Conservation (phyloP, 2,113 vertebrate genomes). For the Pitta sordida region DNA sequence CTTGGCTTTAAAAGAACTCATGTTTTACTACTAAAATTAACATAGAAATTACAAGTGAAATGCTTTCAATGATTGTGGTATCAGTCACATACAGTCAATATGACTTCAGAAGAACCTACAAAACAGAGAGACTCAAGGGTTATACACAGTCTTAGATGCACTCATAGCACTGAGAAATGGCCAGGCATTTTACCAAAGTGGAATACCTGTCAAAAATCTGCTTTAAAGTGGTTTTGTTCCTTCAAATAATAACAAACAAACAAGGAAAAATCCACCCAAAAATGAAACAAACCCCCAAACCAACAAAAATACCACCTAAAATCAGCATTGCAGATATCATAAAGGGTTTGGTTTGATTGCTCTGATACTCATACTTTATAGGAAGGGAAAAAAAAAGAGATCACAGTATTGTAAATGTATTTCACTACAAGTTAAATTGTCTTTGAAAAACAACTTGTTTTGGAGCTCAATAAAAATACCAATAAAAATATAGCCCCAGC, state of each 20-base stretch:
- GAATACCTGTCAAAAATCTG: background rate
- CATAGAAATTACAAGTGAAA: background rate
- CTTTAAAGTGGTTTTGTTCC: background rate
- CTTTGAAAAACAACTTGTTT: background rate
- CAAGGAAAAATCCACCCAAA: background rate
- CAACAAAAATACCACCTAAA: background rate
- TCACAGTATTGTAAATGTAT: background rate
- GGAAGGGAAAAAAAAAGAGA: background rate
- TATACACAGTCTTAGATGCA: background rate
- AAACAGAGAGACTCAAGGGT: background rate
- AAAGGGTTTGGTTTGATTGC: background rate
- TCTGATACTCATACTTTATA: background rate
- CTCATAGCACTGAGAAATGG: background rate
- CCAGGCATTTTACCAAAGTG: background rate
- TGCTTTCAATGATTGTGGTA: background rate
- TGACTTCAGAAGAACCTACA: background rate
- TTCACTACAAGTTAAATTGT: background rate
- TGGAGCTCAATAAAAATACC: background rate
- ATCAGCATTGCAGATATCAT: background rate
- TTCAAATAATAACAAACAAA: background rate
- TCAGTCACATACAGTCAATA: background rate
- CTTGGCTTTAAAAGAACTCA: background rate
- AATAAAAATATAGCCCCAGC: background rate
- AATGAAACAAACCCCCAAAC: no score
- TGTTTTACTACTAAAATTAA: background rate